Conservation (phyloP, 2,888 invertebrate genomes). For the Plebejus anna region DNA sequence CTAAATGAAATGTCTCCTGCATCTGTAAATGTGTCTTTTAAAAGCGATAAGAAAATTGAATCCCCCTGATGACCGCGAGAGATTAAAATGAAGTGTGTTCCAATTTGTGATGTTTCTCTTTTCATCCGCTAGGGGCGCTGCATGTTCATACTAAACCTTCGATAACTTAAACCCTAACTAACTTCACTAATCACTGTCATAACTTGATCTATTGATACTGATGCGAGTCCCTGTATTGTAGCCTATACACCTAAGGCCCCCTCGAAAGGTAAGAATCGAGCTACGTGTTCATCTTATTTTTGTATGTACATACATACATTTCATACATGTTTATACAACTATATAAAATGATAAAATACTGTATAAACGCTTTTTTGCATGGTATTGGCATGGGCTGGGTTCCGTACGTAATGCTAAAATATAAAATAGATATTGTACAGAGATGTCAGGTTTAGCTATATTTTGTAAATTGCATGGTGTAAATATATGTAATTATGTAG, state of each 20-base stretch:
- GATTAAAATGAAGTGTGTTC: not conserved
- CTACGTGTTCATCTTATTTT: not conserved
- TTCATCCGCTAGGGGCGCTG: not conserved
- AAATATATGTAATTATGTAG: not conserved
- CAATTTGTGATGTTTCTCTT: slow-evolving; percentile 2
- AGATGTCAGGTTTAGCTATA: not conserved
- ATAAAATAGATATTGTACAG: not conserved
- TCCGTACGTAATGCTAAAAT: not conserved
- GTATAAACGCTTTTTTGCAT: slow-evolving; percentile 17
- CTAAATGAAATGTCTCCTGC: not conserved
- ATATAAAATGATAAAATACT: slow-evolving; percentile 1
- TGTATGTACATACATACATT: not conserved
- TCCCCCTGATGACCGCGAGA: not conserved
- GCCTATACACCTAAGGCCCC: slow-evolving; percentile 1
- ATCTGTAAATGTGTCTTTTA: not conserved
- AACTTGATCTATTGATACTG: slow-evolving; percentile 22
- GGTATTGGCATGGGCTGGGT: slow-evolving; percentile 15
- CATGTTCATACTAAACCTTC: not conserved
- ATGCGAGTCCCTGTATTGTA: slow-evolving; percentile 22
- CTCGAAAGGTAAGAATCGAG: slow-evolving; percentile 10
- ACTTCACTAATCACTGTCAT: not conserved
- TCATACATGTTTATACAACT: not conserved
- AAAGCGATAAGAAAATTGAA: not conserved
- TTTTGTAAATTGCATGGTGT: not conserved
- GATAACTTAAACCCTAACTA: not conserved